Base-by-base conservation (phyloP, 1,140 invertebrate genomes). In the Aplysia californica region DNA sequence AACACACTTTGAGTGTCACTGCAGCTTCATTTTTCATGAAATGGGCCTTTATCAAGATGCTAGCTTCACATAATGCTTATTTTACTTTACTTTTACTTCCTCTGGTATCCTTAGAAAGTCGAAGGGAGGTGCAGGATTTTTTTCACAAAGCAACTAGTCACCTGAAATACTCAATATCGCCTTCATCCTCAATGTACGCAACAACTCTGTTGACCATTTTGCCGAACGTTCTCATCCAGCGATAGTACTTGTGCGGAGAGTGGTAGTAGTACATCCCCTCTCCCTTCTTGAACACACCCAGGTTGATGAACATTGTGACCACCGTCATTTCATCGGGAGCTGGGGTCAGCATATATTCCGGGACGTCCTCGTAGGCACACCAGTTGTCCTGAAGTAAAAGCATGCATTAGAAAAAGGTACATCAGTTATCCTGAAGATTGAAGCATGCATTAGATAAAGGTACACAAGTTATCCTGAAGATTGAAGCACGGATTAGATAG, bases 271-370 rank as follows among this genome's bases (percentile, higher is more conserved):
- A 66, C 3, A 5, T 2, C 39, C 50, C 6, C 26, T 75, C 72
- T 5, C 72, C 72, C 36, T 75, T 75, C 26, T 66, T 75, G 41
- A 75, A 75, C 10, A 39, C 29, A n/a, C 72, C 72, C 26, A 75
- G 41, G 39, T 75, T 29, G 5, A 75, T 15, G n/a, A 66, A 75
- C 72, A 75, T 75, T 23, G 72, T 75, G 29, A 75, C 72, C 21
- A 75, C 72, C 20, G 72, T 75, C 23, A 75, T 75, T 41, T 75
- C 72, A n/a, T n/a, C n/a, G n/a, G n/a, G n/a, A n/a, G n/a, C n/a
- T n/a, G n/a, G n/a, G n/a, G n/a, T n/a, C n/a, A n/a, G n/a, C n/a
- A n/a, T n/a, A n/a, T n/a, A n/a, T n/a, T n/a, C n/a, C n/a, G n/a
- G n/a, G n/a, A n/a, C n/a, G n/a, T n/a, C n/a, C n/a, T n/a, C n/a